Percentiles rank a stretch among this genome's conserved stretches.
Evolutionary conservation across 2,888 invertebrate species (phyloP).

Genomic region (Disparrhopalites patrizii): DNA sequence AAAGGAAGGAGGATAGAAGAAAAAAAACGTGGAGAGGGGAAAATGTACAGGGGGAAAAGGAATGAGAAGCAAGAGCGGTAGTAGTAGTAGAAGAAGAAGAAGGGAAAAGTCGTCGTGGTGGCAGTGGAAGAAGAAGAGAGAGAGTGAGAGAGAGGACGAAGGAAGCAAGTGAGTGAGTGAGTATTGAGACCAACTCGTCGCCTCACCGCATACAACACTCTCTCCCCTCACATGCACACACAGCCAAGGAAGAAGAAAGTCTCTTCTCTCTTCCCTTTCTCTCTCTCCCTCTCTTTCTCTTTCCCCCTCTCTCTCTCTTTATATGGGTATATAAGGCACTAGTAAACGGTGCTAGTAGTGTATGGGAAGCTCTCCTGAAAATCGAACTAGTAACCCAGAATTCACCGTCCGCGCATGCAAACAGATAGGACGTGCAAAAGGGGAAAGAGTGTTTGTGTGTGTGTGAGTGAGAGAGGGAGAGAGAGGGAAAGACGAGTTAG

Average conservation of each 20-base stretch:
- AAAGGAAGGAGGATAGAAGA: not conserved
- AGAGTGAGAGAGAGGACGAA: not conserved
- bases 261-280: not conserved
- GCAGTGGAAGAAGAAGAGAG: not conserved
- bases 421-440: too few species aligned
- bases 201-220: conserved; percentile 4
- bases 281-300: not conserved
- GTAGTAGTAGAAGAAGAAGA: not conserved
- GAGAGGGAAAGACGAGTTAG: not conserved
- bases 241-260: not conserved
- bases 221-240: not conserved
- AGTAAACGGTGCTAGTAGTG: too few species aligned
- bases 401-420: conserved; percentile 28
- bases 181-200: not conserved
- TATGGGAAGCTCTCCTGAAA: too few species aligned
- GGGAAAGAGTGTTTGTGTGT: not conserved
- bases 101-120: not conserved
- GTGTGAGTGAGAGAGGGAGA: not conserved
- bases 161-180: not conserved
- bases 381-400: conserved; percentile 31
- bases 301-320: not conserved
- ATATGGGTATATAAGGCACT: conserved; percentile 9
- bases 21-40: not conserved
- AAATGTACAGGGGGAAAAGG: too few species aligned
- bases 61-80: not conserved